Base-by-base conservation (phyloP, 2,888 invertebrate species). In the Unio delphinus region DNA sequence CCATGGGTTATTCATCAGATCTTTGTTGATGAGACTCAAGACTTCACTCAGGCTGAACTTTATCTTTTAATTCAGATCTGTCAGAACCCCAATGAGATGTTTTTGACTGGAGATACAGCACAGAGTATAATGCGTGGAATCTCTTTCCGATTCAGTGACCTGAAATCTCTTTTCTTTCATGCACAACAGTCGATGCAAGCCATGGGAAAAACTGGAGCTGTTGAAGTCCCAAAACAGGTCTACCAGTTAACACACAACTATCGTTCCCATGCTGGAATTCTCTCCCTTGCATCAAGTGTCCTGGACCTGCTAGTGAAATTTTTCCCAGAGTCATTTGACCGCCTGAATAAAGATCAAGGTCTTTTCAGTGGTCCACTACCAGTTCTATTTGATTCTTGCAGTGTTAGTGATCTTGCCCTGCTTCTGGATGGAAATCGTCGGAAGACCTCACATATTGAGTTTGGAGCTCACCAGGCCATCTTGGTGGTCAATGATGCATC, bases 391-490 rank as follows among this genome's bases (percentile, higher is more conserved):
- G 83, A 85, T 68, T 83, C 84, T 11, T 81, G 84, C 66, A 80
- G 77, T 61, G 72, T 74, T 28, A 69, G 69, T 58, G 80, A 83
- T 60, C 69, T 82, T 23, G 80, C 81, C 1, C 58, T 82, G 64
- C 61, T 82, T 45, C 66, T 82, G 45, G 28, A 71, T 63, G 82
- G 83, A 62, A 80, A 82, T 74, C 76, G 75, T 45, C 77, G 83
- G 2, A 80, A 82, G 67, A 81, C 82, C 1, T 83, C 85, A 11
- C 81, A 82, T 70, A 86, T 86, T 65, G 86, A 86, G 67, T 86
- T 86, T 76, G 86, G 86, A 4, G 86, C 85, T 18, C 85, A 86
- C 65, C 86, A 86, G 67, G 85, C 83, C 23, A 83, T 86, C 55
- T 72, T 86, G 28, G 81, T 45, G 45, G 85, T 81, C n/a, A 85